phyloP scores from a whole-genome alignment of 2,797 vertebrate genomes.

The Tarsius wallacei region DNA sequence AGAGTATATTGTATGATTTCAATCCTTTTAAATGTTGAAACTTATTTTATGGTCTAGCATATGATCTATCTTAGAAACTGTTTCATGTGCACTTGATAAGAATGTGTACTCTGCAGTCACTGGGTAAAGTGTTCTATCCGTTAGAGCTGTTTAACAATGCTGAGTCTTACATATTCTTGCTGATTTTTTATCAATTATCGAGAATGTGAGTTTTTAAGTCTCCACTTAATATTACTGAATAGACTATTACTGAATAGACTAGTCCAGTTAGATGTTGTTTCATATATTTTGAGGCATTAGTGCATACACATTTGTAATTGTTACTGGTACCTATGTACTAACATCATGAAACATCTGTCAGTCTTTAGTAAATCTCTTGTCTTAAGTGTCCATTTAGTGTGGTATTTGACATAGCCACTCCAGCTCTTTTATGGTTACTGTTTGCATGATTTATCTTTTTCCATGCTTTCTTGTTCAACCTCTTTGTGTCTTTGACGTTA shows the following conservation, averaged over 20 bases:
- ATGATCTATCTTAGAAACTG: not conserved
- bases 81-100: not conserved
- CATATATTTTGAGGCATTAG: not conserved
- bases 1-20: not conserved
- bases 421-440: not conserved
- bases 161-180: not conserved
- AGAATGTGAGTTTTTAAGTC: not conserved
- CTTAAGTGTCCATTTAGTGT: not conserved
- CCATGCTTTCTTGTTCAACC: not conserved
- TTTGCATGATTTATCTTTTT: not conserved
- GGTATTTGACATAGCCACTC: not conserved
- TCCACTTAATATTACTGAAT: not conserved
- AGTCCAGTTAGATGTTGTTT: not conserved
- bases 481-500: not conserved
- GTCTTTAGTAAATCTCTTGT: not conserved
- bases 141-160: not conserved
- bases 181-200: not conserved
- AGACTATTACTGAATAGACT: too few relatives aligned
- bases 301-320: not conserved
- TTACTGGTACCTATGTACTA: not conserved
- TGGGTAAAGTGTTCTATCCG: not conserved
- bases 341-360: not conserved
- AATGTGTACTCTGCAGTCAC: not conserved
- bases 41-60: not conserved
- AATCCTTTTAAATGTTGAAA: not conserved